Evolutionary conservation across 2,797 vertebrate genomes (phyloP), one percentile per base, ranked within the genome.

Genomic region (Percopsis omiscomaycus): DNA sequence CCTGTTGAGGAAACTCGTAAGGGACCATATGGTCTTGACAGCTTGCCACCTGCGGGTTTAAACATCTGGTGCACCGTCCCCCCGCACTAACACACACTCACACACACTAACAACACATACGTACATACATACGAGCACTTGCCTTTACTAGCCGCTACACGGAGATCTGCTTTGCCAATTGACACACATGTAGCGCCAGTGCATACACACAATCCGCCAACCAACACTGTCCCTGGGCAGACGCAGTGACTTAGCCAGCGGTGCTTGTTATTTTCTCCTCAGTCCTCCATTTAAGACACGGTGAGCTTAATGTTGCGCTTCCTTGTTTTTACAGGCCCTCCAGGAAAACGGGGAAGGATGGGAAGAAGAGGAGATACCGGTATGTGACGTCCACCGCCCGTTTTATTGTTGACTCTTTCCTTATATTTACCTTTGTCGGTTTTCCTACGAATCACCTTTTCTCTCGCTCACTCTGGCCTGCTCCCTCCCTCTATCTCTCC

Each of bases 341-440:
- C 95, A 0, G 96, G 96, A 87, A 95, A 96, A 74, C 93, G 96
- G 60, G 92, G 92, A 73, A 71, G 92, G 68, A 89, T 71, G 91
- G 96, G 88, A 93, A 92, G 94, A 86, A 91, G 92, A 49, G 96
- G 96, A 14, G 95, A 97, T 68, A 90, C 94, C 0, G 96, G 96
- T 98, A 83, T 94, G 94, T 69, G 50, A 81, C 15, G 52, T 46
- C 54, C 59, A 29, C 66, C 64, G 74, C 69, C 62, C 71, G 47
- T 68, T 77, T 66, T 58, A 48, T 69, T 70, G 57, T 59, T 78
- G 74, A 47, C 66, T 68, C 61, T 32, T 74, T 32, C 44, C 57
- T 56, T 51, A 62, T 55, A 5, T 8, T 29, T 48, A 12, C 8
- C 42, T 61, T 32, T 30, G n/a, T 11, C 29, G 3, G 53, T 49